Percentiles rank a stretch among this genome's conserved stretches.
Evolutionary conservation across 2,113 vertebrate species (phyloP).

Genomic region (Brachypteracias leptosomus): DNA sequence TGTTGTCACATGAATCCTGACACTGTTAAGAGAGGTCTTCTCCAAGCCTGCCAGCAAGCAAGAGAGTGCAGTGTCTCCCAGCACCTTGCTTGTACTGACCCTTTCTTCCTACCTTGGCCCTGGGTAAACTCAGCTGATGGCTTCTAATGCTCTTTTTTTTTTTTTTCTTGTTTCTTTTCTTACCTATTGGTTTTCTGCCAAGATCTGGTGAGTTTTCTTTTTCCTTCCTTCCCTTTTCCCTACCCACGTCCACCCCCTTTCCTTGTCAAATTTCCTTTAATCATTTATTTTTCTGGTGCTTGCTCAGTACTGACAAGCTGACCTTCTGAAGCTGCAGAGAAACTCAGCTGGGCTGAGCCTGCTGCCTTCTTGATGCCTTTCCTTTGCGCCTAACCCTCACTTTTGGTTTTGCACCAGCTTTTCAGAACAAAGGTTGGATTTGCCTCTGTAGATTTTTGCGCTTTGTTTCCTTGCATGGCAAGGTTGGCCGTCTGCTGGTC

Average conservation of each 20-base stretch:
- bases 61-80: not conserved
- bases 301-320: not conserved
- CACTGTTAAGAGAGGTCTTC: not conserved
- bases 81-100: not conserved
- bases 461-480: not conserved
- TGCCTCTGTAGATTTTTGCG: not conserved
- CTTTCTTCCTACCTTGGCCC: not conserved
- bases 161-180: not conserved
- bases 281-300: slow-evolving; percentile 30
- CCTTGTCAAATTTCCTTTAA: slow-evolving; percentile 26
- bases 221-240: not conserved
- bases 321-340: not conserved
- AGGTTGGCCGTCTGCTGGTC: not conserved
- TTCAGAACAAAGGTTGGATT: not conserved
- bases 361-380: not conserved
- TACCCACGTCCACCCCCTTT: not conserved
- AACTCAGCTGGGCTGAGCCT: not conserved
- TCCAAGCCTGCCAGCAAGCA: not conserved
- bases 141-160: not conserved
- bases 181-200: not conserved
- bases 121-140: not conserved
- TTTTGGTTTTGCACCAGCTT: not conserved
- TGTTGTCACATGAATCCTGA: not conserved
- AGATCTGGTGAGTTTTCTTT: not conserved
- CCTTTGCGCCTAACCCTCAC: not conserved